Percentiles rank a stretch among this genome's conserved stretches.
Conservation (phyloP, 2,888 invertebrate genomes). For the Apodemia hepburni region DNA sequence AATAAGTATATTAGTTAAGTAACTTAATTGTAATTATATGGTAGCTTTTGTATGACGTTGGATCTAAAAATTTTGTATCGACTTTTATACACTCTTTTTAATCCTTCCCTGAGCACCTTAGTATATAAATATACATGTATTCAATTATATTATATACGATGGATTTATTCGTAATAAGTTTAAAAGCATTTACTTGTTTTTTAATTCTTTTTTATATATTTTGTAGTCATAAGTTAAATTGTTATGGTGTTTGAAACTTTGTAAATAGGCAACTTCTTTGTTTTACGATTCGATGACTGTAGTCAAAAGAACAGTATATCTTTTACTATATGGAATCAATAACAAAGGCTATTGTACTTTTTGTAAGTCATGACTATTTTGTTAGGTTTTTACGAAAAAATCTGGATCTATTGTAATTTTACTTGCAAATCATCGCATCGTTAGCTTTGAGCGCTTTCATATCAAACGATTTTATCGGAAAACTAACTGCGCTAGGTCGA, state of each 20-base stretch:
- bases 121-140: slow-evolving; percentile 33
- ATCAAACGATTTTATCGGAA: not conserved
- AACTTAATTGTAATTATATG: slow-evolving; percentile 59
- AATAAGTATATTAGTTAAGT: slow-evolving; percentile 53
- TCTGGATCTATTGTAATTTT: not conserved
- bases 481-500: too few species aligned
- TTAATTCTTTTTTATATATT: not conserved
- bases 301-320: not conserved
- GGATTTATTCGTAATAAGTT: slow-evolving; percentile 6
- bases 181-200: not conserved
- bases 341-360: slow-evolving; percentile 4
- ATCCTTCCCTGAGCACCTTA: slow-evolving; percentile 77
- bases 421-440: not conserved
- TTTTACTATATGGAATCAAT: not conserved
- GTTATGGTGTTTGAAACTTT: slow-evolving; percentile 1
- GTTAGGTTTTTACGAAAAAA: not conserved
- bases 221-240: not conserved
- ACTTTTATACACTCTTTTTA: slow-evolving; percentile 79
- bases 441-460: not conserved
- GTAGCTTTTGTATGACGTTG: slow-evolving; percentile 80
- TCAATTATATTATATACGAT: slow-evolving; percentile 8
- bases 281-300: not conserved
- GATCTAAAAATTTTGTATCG: slow-evolving; percentile 74
- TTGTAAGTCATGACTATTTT: not conserved
- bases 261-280: not conserved